Evolutionary conservation across 2,797 vertebrate genomes (phyloP), one percentile per base, ranked within the genome.

Genomic region (Moxostoma hubbsi): DNA sequence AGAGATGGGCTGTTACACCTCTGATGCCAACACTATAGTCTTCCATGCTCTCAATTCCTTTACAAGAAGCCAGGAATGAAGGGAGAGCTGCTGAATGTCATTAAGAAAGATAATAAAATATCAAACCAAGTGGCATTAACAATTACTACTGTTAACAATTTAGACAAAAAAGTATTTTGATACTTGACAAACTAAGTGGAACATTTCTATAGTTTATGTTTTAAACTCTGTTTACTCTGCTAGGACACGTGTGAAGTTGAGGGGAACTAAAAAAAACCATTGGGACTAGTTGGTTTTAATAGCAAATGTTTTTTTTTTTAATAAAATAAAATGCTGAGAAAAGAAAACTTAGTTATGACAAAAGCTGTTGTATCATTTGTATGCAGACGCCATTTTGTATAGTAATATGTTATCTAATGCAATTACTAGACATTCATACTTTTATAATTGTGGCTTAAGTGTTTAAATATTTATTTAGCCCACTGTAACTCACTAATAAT

Each of bases 31-130:
- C 9, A 64, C 53, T 12, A 9, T 45, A 45, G 24, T 10, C 51
- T 75, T 65, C 50, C 36, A 64, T 64, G 36, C 61, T 46, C 24
- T 54, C n/a, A 75, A 6, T 54, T 75, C 73, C 61, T 75, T 64
- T n/a, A 53, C 2, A 45, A 7, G 36, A 63, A 55, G 15, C n/a
- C 73, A 13, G 51, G 12, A 74, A 46, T 43, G 59, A 24, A 3
- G 24, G 24, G 24, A 24, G 24, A 24, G 2, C 24, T 63, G 11
- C 43, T 18, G 11, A 46, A 55, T 46, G 24, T 64, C 62, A 64
- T 7, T 7, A 5, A 1, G 24, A 24, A 24, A 24, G 36, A 64
- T 45, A 46, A 64, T 49, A 74, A 12, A 63, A 55, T 15, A 54
- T 16, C 18, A 53, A 10, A 63, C 15, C 3, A 73, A 49, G 46